A percentile compares a stretch with the other conserved stretches of the same genome.
phyloP scores from a whole-genome alignment of 53 echinoderm and acorn worm species.

The Echinometra lucunter region DNA sequence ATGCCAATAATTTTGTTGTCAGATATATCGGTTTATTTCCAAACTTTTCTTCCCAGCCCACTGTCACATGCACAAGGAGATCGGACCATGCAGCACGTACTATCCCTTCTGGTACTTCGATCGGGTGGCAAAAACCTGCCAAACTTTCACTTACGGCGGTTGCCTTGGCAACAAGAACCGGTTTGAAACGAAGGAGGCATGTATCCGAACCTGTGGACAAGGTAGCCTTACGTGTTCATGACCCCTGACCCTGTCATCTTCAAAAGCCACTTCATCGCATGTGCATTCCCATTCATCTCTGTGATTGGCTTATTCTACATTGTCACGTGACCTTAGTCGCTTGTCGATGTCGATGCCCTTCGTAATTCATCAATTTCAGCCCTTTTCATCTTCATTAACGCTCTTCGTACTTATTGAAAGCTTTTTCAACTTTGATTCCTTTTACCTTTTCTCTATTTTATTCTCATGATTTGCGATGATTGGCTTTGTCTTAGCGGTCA shows the following conservation, averaged over 20 bases:
- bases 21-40: not conserved
- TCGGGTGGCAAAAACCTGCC: slow-evolving; percentile 76
- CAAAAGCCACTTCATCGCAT: not conserved
- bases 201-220: slow-evolving; percentile 86
- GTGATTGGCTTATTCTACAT: not conserved
- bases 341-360: not conserved
- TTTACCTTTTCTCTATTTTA: not conserved
- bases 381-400: not conserved
- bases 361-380: not conserved
- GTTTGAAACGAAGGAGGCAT: slow-evolving; percentile 89
- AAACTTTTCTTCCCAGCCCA: slow-evolving; percentile 65
- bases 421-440: not conserved
- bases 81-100: slow-evolving; percentile 86
- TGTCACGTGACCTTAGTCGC: not conserved
- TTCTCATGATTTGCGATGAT: not conserved
- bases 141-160: slow-evolving; percentile 94
- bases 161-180: slow-evolving; percentile 94
- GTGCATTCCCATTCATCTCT: not conserved
- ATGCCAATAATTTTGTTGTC: not conserved
- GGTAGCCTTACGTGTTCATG: slow-evolving; percentile 65
- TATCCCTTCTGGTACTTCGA: slow-evolving; percentile 90
- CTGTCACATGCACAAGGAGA: slow-evolving; percentile 85
- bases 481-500: not conserved
- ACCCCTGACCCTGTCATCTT: not conserved
- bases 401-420: not conserved